Evolutionary conservation across 2,797 vertebrate species (phyloP), one percentile per base, ranked within the genome.

Genomic region (Hypotaenidia okinawae): DNA sequence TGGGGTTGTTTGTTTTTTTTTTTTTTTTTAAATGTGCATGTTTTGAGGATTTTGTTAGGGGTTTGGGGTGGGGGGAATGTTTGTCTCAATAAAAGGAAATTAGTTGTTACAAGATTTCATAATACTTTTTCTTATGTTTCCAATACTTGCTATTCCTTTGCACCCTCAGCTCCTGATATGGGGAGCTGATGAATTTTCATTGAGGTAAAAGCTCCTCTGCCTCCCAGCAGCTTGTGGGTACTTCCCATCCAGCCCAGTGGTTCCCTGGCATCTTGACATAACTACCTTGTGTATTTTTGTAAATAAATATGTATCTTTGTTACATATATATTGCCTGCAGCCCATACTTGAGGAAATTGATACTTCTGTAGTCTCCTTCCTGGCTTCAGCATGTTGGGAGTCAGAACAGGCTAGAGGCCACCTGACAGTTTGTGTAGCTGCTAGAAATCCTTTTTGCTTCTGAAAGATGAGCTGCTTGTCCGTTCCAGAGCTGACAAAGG

Each of bases 361-460:
- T 11, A 10, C 6, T 67, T 41, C 7, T 28, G 37, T 63, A 39
- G 23, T 54, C 30, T 81, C 19, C 12, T 25, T 58, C 41, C 8
- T 15, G 27, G 24, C 13, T 55, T 55, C 10, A 41, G 49, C 0
- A 0, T 6, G 14, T 18, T 33, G 14, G 28, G 25, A 69, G n/a
- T 19, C 28, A 25, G 9, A 66, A 33, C 69, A 89, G 47, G 8
- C n/a, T 41, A 45, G 54, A n/a, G 37, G 28, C 3, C 19, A 41
- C 21, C 47, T 3, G 10, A 21, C 3, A 13, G 55, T 54, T 69
- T 33, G 17, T 45, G 63, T n/a, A 23, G 37, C 41, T 32, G 30
- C n/a, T 78, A 28, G 5, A n/a, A 13, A n/a, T 45, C 16, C 5
- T 1, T 30, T 69, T 49, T 37, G 8, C 6, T 27, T 69, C 27